Percentiles rank a stretch among this genome's conserved stretches.
These are phyloP conservation scores for Pungitius pungitius DNA, from an alignment of 2,113 vertebrate genomes.

Conservation along the genomic window DNA sequence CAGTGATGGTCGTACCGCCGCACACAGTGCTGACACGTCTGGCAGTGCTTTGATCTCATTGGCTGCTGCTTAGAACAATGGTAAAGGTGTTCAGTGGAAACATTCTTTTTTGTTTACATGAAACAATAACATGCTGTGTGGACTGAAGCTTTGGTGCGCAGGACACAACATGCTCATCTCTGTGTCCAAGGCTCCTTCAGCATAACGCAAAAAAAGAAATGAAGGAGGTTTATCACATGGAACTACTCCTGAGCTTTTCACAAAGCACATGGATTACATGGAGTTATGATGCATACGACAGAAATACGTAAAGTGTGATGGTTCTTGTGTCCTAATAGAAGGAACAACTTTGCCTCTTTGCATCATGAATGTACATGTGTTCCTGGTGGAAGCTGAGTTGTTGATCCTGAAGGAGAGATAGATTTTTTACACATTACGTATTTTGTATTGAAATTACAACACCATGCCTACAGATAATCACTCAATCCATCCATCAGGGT, in stretches of 20 bases:
- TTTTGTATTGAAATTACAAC: no score
- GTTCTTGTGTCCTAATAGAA: background rate
- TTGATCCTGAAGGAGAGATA: background rate
- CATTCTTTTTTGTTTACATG: background rate
- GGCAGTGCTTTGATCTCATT: constrained; percentile 93
- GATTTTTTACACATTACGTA: background rate
- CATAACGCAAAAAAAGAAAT: background rate
- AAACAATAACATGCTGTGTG: no score
- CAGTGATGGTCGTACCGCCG: constrained; percentile 97
- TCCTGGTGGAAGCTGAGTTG: background rate
- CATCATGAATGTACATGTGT: background rate
- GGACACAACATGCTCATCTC: background rate
- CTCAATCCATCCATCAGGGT: background rate
- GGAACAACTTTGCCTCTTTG: background rate
- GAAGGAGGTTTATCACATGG: background rate
- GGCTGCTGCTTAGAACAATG: constrained; percentile 84
- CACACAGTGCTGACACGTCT: constrained; percentile 86
- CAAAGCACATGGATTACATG: background rate
- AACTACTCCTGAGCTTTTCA: background rate
- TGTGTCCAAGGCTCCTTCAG: background rate
- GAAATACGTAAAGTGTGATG: background rate
- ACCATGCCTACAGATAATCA: background rate
- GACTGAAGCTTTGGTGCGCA: no score
- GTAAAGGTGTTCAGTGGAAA: background rate
- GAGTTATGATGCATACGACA: background rate